Evolutionary conservation across 2,113 vertebrate genomes (phyloP), one percentile per base, ranked within the genome.

Genomic region (Delphinus delphis): DNA sequence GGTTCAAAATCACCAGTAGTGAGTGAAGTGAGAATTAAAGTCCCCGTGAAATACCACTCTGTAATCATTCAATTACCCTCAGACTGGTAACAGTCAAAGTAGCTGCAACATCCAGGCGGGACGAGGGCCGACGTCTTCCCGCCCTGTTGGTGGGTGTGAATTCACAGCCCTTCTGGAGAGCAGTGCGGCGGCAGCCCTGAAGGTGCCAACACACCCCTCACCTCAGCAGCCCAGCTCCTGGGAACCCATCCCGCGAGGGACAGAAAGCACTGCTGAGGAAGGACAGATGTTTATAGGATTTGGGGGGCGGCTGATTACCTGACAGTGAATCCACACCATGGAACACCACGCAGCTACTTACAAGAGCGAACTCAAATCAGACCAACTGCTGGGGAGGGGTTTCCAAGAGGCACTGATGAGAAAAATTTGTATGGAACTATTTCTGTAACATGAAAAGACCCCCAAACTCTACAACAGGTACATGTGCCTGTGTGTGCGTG

Each of bases 71-170:
- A 36, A 31, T 1, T 2, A 20, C 25, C 50, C n/a, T 53, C 84
- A 25, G 47, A 55, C 79, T 33, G 17, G 62, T 8, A 15, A 9
- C 65, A 26, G 26, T 2, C 20, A 2, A 6, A 55, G 11, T 0
- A 31, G 36, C 65, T 6, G 9, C 1, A 21, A 2, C 58, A 4
- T 6, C 23, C 23, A 12, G 10, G 50, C 68, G 33, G n/a, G 70
- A 10, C 1, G 13, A 13, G 41, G 53, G 67, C 33, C 7, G 15
- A 31, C 0, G 6, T 8, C 25, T 2, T 1, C 20, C 8, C 8
- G 20, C 31, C 1, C 6, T 1, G 36, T 6, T 17, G 33, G 4
- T 13, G 53, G 55, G 2, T 0, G 1, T 50, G 26, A 13, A 0
- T 41, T 6, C 28, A 41, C 41, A 36, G 84, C 15, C 53, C 25